Base-by-base conservation (phyloP, 2,888 invertebrate genomes). In the Eurytoma adleriae region DNA sequence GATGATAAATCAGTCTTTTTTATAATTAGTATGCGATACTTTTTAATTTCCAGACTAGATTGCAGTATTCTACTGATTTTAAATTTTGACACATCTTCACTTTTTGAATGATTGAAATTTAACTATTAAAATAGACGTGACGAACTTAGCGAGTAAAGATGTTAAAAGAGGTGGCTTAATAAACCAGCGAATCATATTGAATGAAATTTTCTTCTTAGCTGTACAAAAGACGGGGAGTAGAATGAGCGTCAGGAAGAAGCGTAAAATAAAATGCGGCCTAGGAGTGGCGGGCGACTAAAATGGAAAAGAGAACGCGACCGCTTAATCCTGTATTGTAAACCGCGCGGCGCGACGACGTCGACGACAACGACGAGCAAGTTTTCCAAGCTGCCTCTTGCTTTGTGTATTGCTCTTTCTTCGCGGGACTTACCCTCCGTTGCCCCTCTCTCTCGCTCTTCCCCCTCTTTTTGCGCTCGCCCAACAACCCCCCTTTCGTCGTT, bases 241-340 rank as follows among this genome's bases (percentile, higher is more conserved):
- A 61, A 61, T 13, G 40, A 24, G 27, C 61, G 61, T 5, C 27
- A 40, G 30, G 16, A 62, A 27, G 16, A 14, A 24, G n/a, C 0
- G 40, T 40, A 40, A 40, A 40, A 40, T 40, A 40, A 40, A 40
- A 40, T 40, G 16, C 40, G 12, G 18, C 30, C 30, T n/a, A 54
- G 3, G n/a, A 54, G 54, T 0, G 54, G 2, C 16, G 54, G 5
- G 40, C 54, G 14, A n/a, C n/a, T 54, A n/a, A 54, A 54, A 54
- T 54, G 16, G n/a, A n/a, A 54, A 78, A 40, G 57, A 40, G 57
- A 30, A 48, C 84, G 83, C 81, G 83, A 84, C 84, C 85, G 84
- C 88, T 89, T 89, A 89, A 89, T 88, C 88, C 88, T 86, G 87
- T 88, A 89, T 88, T 89, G 88, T 87, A 87, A 89, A 89, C 88